Evolutionary conservation across 2,888 invertebrate species (phyloP), one percentile per base, ranked within the genome.

Genomic region (Pelosia muscerda): DNA sequence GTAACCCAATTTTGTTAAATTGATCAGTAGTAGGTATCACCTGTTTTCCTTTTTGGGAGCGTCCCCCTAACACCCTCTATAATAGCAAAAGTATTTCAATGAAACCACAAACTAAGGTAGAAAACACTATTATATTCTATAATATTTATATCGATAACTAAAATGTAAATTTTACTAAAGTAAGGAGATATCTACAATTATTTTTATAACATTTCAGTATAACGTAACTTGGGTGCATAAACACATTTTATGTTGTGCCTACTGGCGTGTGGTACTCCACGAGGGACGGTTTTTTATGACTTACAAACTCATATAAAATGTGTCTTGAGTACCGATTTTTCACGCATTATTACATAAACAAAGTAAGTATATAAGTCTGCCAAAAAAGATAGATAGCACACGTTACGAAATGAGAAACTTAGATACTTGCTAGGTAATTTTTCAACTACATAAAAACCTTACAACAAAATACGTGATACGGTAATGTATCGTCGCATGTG

Each of bases 291-390:
- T 73, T 78, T 78, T 78, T 78, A 78, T 70, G 81, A 69, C 70
- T 73, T 66, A 71, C 63, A 69, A 72, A 71, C 78, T 81, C 78
- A 78, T 76, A 81, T 79, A 81, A 79, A 79, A 79, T 74, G 78
- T 67, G 72, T 56, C 69, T 71, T 68, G 81, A 78, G 79, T 76
- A 71, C 72, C 81, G 79, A 79, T 79, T 81, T 79, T 81, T 79
- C 76, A 76, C 78, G 74, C 76, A 78, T 78, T 79, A 81, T 78
- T 78, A 81, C 76, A 60, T 71, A 75, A 73, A 68, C 26, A 73
- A 66, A 77, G 69, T 67, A 74, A 67, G 66, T 70, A 80, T 71
- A 66, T 66, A 71, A 53, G 53, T 31, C 65, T 19, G 54, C n/a
- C 9, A 49, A 57, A 65, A 67, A 66, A 70, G 65, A 74, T 49